Evolutionary conservation across 2,113 vertebrate genomes (phyloP), one percentile per base, ranked within the genome.

Genomic region (Ia io): DNA sequence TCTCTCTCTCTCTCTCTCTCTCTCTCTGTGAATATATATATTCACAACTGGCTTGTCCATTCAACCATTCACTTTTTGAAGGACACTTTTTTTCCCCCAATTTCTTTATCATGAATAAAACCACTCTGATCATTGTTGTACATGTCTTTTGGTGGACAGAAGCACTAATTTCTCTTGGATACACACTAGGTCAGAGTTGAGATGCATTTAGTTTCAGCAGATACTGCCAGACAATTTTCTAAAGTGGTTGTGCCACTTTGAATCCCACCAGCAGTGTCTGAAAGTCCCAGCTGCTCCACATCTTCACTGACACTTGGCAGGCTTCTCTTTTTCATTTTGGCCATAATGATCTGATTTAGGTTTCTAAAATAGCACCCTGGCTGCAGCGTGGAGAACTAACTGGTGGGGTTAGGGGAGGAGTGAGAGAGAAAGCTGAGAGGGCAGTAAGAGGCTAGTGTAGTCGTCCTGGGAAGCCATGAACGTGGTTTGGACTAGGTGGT

Each of bases 81-180:
- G 16, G 42, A 63, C 18, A 69, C 5, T 47, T 42, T 0, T 0
- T 1, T 22, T 69, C 77, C 59, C 49, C 49, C 44, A 18, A 44
- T 18, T 84, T 93, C 51, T 49, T 51, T n/a, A n/a, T 74, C 56
- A 35, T 67, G 28, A 74, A 80, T 49, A 56, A 78, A 85, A 59
- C 25, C 56, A 53, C 22, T 79, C n/a, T 10, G 22, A 67, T 73
- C 51, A 71, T 9, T 32, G 3, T 2, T 44, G n/a, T 59, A 6
- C 2, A 6, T 51, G 42, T 77, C 88, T 70, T 70, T 88, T 32
- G 12, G 82, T 35, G 23, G n/a, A 93, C 59, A 44, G 5, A 67
- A 78, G 17, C n/a, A 67, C 53, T 67, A 28, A 74, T 80, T 70
- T 53, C 49, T 71, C 77, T 61, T 77, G n/a, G 5, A 22, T n/a